Base-by-base conservation (phyloP, 30 jellyfish, hydroid and myxozoan genomes). In the Chironex yamaguchii region DNA sequence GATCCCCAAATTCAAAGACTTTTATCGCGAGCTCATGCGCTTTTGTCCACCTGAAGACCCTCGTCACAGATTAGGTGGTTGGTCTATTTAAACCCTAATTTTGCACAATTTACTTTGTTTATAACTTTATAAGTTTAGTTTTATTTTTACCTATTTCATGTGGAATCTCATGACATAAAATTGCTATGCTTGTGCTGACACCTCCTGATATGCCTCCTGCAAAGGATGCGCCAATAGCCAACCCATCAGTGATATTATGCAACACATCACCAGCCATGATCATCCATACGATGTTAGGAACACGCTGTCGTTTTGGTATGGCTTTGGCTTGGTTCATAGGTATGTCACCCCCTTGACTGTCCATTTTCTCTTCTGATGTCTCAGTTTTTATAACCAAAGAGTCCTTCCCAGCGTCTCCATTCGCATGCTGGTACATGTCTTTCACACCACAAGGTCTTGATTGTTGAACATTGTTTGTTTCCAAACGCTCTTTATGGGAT, bases 211-310 rank as follows among this genome's bases (percentile, higher is more conserved):
- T 33, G 34, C 96, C 49, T 33, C 95, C 98, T 0, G 98, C 96
- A 78, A 84, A 91, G 65, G 98, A 81, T 2, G 95, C 98, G 0
- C 98, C 98, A 69, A 91, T 86, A 3, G 98, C 98, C 12, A 91
- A 32, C 2, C 98, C 98, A 79, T 91, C 98, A 2, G 96, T 91
- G 2, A 91, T 36, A 58, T 85, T 91, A 49, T 91, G 98, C 84
- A 85, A 13, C 35, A 86, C 74, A 3, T 89, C 96, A 6, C 96
- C 93, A 30, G 85, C 76, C 54, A 63, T 4, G 29, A 91, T 62
- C 96, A 86, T 86, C 94, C 95, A 91, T 24, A 85, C 98, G 4
- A 91, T 67, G 25, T 78, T 77, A 11, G 98, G 96, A 23, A 91
- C 35, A 23, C 31, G 74, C 34, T 74, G 86, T n/a, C 62, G 63